phyloP scores from a whole-genome alignment of 2,113 vertebrate genomes.

The Syngnathus floridae region DNA sequence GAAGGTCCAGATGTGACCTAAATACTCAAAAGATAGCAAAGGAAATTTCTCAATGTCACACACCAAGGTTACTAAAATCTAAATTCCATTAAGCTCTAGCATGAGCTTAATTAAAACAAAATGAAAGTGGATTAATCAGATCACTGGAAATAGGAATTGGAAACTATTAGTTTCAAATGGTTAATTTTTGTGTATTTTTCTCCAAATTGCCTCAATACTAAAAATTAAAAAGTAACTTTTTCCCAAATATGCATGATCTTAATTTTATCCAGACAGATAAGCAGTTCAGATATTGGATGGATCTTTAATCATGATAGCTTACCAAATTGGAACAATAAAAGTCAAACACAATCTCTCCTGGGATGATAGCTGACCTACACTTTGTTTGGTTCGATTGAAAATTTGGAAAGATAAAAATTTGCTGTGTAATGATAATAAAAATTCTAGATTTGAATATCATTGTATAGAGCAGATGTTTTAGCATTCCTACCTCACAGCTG shows the following conservation, averaged over 20 bases:
- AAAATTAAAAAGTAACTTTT: not conserved
- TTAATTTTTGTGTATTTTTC: slow-evolving; percentile 15
- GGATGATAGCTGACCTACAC: no score
- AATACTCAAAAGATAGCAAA: slow-evolving; percentile 38
- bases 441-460: no score
- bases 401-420: no score
- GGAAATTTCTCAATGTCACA: slow-evolving; percentile 40
- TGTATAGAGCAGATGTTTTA: no score
- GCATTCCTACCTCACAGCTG: no score
- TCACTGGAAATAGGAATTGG: slow-evolving; percentile 4
- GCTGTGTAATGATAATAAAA: no score
- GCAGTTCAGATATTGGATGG: no score
- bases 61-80: slow-evolving; percentile 42
- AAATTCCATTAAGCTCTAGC: slow-evolving; percentile 28
- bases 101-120: slow-evolving; percentile 28
- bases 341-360: no score
- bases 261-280: no score
- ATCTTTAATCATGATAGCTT: no score
- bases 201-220: not conserved
- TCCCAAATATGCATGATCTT: not conserved
- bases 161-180: slow-evolving; percentile 13
- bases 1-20: slow-evolving; percentile 47
- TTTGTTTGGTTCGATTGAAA: no score
- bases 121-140: not conserved
- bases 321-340: no score